Evolutionary conservation across 2,888 invertebrate genomes (phyloP).

Genomic region (Oxycera nigricornis): DNA sequence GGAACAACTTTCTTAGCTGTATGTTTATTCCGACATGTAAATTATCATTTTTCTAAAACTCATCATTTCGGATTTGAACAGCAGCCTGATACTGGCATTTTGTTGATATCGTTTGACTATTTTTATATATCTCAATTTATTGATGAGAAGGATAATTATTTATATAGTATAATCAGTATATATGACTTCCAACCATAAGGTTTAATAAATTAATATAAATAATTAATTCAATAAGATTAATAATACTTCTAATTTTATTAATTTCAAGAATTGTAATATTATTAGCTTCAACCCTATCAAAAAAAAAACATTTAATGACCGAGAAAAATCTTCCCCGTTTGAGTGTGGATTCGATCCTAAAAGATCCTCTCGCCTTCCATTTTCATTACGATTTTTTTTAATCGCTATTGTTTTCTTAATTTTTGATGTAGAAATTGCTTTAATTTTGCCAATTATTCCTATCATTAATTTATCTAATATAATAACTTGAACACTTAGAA

Average conservation of each 20-base stretch:
- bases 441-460: conserved; percentile 68
- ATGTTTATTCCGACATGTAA: conserved; percentile 64
- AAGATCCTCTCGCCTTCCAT: conserved; percentile 64
- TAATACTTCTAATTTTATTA: conserved; percentile 58
- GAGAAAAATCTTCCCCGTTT: conserved; percentile 72
- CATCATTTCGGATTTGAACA: conserved; percentile 72
- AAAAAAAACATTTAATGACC: conserved; percentile 67
- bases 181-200: too few relatives aligned
- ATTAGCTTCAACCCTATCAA: conserved; percentile 64
- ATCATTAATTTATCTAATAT: conserved; percentile 57
- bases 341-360: conserved; percentile 70
- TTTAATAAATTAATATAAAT: too few relatives aligned
- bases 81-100: too few relatives aligned
- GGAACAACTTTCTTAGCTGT: conserved; percentile 66
- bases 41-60: conserved; percentile 64
- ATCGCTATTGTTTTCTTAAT: conserved; percentile 75
- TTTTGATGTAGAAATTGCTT: conserved; percentile 75
- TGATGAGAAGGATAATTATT: too few relatives aligned
- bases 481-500: conserved; percentile 53
- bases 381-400: conserved; percentile 70
- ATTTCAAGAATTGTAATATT: conserved; percentile 64
- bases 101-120: too few relatives aligned
- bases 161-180: too few relatives aligned
- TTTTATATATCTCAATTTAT: too few relatives aligned
- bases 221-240: conserved; percentile 62